phyloP scores from a whole-genome alignment of 2,888 invertebrate genomes.

The Bembecia ichneumoniformis region DNA sequence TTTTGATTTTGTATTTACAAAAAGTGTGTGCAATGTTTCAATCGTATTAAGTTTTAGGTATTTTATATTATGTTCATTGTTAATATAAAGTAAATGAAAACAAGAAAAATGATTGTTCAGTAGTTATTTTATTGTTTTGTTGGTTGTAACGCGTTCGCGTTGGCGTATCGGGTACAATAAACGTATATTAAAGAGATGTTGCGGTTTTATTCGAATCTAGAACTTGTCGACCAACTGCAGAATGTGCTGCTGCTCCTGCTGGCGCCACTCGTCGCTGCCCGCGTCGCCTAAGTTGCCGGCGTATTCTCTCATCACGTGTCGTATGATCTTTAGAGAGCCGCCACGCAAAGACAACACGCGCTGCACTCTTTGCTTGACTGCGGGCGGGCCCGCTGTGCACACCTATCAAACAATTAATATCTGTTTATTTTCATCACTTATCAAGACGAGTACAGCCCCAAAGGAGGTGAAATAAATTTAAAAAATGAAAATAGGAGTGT shows the following conservation, averaged over 20 bases:
- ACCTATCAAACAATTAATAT: constrained; percentile 37
- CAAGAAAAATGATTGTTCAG: constrained; percentile 20
- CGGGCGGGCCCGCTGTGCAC: constrained; percentile 79
- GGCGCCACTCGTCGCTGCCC: constrained; percentile 86
- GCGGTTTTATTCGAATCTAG: not conserved
- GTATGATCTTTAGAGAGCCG: constrained; percentile 92
- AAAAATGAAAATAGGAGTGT: no score
- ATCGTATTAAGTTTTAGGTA: constrained; percentile 20
- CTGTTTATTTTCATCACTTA: no score
- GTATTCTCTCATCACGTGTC: constrained; percentile 96
- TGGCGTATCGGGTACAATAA: no score
- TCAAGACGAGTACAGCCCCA: no score
- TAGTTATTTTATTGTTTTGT: constrained; percentile 24
- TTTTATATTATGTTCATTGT: constrained; percentile 35
- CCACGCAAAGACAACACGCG: constrained; percentile 91
- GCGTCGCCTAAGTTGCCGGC: constrained; percentile 95
- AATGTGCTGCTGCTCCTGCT: constrained; percentile 92
- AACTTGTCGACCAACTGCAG: constrained; percentile 90
- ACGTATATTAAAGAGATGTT: no score
- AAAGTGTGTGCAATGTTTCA: constrained; percentile 12
- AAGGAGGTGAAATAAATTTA: no score
- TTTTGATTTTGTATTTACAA: constrained; percentile 4
- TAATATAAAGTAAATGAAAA: constrained; percentile 9
- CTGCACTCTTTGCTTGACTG: constrained; percentile 87
- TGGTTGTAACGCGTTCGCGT: not conserved